Base-by-base conservation (phyloP, 2,113 vertebrate species). In the Lutjanus erythropterus region DNA sequence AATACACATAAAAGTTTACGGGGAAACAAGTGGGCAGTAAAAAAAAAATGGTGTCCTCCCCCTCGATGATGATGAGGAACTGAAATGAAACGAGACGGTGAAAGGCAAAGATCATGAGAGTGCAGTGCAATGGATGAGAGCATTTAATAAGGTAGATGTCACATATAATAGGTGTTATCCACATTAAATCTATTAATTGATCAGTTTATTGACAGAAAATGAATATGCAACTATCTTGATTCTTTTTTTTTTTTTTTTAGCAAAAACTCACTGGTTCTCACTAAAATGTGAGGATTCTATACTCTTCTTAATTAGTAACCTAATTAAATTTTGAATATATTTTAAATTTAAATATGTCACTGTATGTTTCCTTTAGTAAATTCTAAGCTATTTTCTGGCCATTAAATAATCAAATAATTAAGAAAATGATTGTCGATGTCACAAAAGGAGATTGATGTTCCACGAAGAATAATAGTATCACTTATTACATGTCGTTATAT, bases 1-100 rank as follows among this genome's bases (percentile, higher is more conserved):
- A 71, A 47, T 44, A 82, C 23, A 52, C 25, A 35, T 35, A 14
- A 37, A 65, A 2, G 53, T 81, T 79, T 79, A 76, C 5, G 5
- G 21, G 15, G 42, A 84, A 81, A 87, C 76, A 77, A 73, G n/a
- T 50, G 25, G 60, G 47, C 58, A 71, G 18, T 65, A 21, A 71
- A 61, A 21, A 71, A 61, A 67, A 6, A n/a, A 12, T 15, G 47
- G 4, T 9, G 8, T 12, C n/a, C 14, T 18, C 12, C 44, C 16
- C 15, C 6, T 23, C 6, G 16, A 35, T 3, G 8, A 71, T 52
- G 14, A 65, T 50, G 21, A 50, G 39, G 56, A 44, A 23, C 15
- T 16, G 12, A 7, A 18, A 23, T 64, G 9, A 33, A 65, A 42
- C 33, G 47, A 25, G n/a, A n/a, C n/a, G n/a, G n/a, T n/a, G n/a